Conservation (phyloP, 2,888 invertebrate species). For the Apocheima hispidaria region DNA sequence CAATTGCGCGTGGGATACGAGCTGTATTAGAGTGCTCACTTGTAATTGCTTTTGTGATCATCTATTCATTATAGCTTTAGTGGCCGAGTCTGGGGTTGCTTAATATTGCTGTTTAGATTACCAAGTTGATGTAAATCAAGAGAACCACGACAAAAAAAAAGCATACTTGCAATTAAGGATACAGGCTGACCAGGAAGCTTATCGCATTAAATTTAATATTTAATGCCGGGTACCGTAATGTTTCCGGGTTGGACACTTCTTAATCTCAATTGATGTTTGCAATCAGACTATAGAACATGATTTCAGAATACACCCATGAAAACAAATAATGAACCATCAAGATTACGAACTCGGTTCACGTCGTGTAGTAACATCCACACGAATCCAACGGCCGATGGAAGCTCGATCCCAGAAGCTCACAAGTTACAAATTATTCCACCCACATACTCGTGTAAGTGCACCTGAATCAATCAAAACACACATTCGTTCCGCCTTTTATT, state of each 20-base stretch:
- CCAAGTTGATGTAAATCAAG: not conserved
- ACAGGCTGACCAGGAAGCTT: conserved; percentile 2
- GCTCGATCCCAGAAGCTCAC: conserved; percentile 66
- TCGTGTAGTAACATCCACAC: conserved; percentile 54
- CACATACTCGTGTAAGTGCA: conserved; percentile 80
- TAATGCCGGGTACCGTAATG: conserved; percentile 2
- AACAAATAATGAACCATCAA: conserved; percentile 16
- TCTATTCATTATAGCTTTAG: too few relatives aligned
- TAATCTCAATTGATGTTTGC: conserved; percentile 10
- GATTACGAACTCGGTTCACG: not conserved
- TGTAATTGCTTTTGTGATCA: too few relatives aligned
- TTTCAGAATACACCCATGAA: conserved; percentile 7
- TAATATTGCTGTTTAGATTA: not conserved
- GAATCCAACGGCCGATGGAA: conserved; percentile 47
- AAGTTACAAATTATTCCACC: conserved; percentile 84
- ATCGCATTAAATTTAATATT: conserved; percentile 1
- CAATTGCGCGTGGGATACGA: too few relatives aligned
- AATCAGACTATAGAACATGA: conserved; percentile 1
- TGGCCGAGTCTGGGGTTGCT: too few relatives aligned
- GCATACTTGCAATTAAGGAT: not conserved
- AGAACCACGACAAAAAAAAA: too few relatives aligned
- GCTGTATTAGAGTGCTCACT: too few relatives aligned
- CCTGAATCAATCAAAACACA: conserved; percentile 82
- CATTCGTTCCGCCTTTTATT: conserved; percentile 74
- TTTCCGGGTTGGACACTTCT: conserved; percentile 9